Conservation (phyloP, 2,797 vertebrate species). For the Anabas testudineus region DNA sequence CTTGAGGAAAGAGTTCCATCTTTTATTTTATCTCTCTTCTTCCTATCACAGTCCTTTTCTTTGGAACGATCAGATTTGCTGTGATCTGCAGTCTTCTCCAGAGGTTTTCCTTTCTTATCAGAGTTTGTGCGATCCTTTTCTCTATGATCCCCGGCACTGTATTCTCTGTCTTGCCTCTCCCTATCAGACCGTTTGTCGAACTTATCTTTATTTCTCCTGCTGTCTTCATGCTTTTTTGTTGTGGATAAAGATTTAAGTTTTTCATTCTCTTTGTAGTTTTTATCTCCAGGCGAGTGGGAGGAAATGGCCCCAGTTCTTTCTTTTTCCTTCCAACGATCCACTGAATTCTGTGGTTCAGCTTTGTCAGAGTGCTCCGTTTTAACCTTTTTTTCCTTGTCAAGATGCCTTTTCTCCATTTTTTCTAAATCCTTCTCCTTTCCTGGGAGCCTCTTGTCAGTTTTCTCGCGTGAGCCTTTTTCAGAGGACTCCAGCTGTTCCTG, state of each 20-base stretch:
- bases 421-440: conserved; percentile 93
- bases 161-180: conserved; percentile 91
- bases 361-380: conserved; percentile 92
- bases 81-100: conserved; percentile 89
- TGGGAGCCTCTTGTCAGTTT: conserved; percentile 88
- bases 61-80: conserved; percentile 89
- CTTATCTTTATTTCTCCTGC: conserved; percentile 93
- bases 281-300: conserved; percentile 87
- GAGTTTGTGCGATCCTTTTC: conserved; percentile 87
- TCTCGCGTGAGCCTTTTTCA: conserved; percentile 91
- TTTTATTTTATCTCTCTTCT: conserved; percentile 93
- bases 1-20: conserved; percentile 81
- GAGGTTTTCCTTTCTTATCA: conserved; percentile 90
- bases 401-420: conserved; percentile 90
- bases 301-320: conserved; percentile 78
- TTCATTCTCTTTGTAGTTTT: conserved; percentile 92
- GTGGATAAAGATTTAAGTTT: conserved; percentile 86
- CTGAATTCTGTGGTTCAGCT: conserved; percentile 86
- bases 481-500: conserved; percentile 88
- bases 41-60: conserved; percentile 87
- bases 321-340: conserved; percentile 89
- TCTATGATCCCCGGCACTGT: conserved; percentile 85
- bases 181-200: conserved; percentile 91
- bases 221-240: conserved; percentile 91
- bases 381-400: conserved; percentile 93